phyloP scores from a whole-genome alignment of 1,140 invertebrate genomes.

The Monochamus saltuarius region DNA sequence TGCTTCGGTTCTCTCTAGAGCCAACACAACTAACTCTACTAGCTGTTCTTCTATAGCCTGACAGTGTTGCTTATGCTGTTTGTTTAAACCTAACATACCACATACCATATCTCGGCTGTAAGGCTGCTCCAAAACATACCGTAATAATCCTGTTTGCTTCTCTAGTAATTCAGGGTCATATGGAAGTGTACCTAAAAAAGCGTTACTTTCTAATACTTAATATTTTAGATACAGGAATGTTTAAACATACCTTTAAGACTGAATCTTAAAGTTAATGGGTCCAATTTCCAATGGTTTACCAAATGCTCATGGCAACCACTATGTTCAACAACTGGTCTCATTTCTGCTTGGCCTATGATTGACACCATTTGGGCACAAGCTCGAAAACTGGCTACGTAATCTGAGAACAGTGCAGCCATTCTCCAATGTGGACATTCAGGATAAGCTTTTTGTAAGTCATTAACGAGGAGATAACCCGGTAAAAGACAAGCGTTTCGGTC shows the following conservation, averaged over 20 bases:
- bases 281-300: conserved; percentile 90
- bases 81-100: conserved; percentile 89
- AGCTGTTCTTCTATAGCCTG: conserved; percentile 89
- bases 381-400: conserved; percentile 90
- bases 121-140: conserved; percentile 92
- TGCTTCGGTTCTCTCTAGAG: conserved; percentile 87
- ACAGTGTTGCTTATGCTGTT: conserved; percentile 88
- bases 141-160: conserved; percentile 82
- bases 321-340: conserved; percentile 92
- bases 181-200: conserved; percentile 69
- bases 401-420: conserved; percentile 79
- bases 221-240: background rate
- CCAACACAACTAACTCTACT: conserved; percentile 86
- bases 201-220: background rate
- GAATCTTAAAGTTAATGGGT: conserved; percentile 81
- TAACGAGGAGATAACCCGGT: conserved; percentile 92
- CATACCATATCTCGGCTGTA: conserved; percentile 97
- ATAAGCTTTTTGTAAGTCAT: conserved; percentile 88
- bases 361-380: conserved; percentile 93
- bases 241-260: conserved; percentile 67
- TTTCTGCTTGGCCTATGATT: conserved; percentile 83
- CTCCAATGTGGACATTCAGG: conserved; percentile 91
- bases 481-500: conserved; percentile 88
- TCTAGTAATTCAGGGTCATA: conserved; percentile 87
- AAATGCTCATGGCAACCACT: conserved; percentile 85